Conservation (phyloP, 2,113 vertebrate species). For the Osmerus eperlanus region DNA sequence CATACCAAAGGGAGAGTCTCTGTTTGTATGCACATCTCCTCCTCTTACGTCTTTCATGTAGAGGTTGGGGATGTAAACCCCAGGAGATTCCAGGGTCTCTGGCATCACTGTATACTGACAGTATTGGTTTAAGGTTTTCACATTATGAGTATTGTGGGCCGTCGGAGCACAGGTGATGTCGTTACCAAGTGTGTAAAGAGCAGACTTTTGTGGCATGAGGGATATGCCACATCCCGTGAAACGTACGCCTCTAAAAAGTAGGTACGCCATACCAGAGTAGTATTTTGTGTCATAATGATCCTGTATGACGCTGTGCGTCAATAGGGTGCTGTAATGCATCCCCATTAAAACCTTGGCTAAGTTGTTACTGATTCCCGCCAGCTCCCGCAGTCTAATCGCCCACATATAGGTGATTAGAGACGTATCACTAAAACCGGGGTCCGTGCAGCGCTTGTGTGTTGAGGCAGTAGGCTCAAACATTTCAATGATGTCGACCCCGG, state of each 20-base stretch:
- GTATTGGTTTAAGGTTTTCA: not conserved
- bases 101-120: not conserved
- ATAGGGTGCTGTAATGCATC: too few relatives aligned
- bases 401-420: too few relatives aligned
- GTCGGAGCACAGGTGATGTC: not conserved
- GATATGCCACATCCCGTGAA: not conserved
- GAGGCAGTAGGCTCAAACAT: too few relatives aligned
- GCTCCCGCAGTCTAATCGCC: too few relatives aligned
- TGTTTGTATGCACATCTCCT: not conserved
- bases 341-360: too few relatives aligned
- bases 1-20: not conserved
- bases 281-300: not conserved
- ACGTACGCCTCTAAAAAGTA: not conserved
- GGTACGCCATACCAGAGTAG: not conserved
- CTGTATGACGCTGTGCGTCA: not conserved
- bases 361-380: too few relatives aligned
- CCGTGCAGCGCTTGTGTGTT: too few relatives aligned
- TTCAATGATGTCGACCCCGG: too few relatives aligned
- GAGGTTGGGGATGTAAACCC: not conserved
- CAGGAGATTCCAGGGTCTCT: not conserved
- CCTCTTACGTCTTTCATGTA: conserved; percentile 1
- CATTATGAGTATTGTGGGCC: not conserved
- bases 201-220: not conserved
- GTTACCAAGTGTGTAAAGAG: not conserved
- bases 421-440: too few relatives aligned